A percentile compares a stretch with the other conserved stretches of the same genome.
Evolutionary conservation across 2,113 vertebrate species (phyloP).

Genomic region (Emydura subglobosa): DNA sequence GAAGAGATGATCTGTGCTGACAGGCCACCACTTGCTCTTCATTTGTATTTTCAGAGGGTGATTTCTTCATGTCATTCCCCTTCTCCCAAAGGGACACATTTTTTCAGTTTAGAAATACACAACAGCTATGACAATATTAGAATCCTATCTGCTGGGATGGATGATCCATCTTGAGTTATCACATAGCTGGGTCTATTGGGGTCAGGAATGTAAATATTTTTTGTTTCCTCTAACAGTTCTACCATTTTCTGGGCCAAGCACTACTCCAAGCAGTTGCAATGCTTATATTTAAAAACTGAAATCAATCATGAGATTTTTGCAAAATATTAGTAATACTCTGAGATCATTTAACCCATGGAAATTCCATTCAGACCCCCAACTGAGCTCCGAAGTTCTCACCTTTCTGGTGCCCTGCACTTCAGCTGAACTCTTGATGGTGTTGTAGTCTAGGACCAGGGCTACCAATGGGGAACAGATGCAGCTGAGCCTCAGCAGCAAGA

Average conservation of each 20-base stretch:
- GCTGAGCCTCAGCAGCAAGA: conserved; percentile 33
- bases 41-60: neutral
- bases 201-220: neutral
- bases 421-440: neutral
- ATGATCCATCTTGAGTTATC: neutral
- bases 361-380: neutral
- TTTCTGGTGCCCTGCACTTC: neutral
- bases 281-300: neutral
- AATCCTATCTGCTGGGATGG: neutral
- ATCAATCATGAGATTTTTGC: neutral
- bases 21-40: neutral
- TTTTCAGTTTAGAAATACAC: neutral
- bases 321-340: neutral
- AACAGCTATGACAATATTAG: neutral
- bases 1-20: neutral
- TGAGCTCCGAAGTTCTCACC: conserved; percentile 10
- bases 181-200: neutral
- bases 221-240: neutral
- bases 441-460: conserved; percentile 50
- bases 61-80: neutral
- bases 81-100: neutral
- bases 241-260: neutral
- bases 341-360: neutral
- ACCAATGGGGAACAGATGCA: conserved; percentile 37
- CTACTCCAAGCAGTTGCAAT: neutral